Base-by-base conservation (phyloP, 2,797 vertebrate genomes). In the Pseudochirops corinnae region DNA sequence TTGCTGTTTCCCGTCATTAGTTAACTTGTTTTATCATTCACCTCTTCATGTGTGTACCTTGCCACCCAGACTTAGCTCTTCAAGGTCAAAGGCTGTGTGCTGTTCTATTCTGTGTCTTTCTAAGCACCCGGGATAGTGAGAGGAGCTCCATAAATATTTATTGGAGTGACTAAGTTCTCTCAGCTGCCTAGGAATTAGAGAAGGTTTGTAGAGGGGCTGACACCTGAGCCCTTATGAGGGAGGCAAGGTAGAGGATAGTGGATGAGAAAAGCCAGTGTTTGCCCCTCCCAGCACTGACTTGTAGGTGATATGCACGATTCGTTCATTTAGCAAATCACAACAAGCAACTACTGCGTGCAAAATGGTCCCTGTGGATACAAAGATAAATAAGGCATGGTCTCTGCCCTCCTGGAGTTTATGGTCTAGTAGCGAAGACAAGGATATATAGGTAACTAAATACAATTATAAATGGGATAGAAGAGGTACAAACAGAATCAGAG, bases 191-290 rank as follows among this genome's bases (percentile, higher is more conserved):
- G 56, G 91, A 67, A 94, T 93, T 74, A 29, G 90, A 93, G 90
- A 57, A 93, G 91, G 31, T 96, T 96, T 90, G 55, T 95, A 46
- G 90, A 90, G 92, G 62, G 92, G 53, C 1, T 31, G 56, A 39
- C 56, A 94, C 16, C 4, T 91, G 39, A 50, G 74, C 1, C 21
- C 7, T 87, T 87, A 26, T 93, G 90, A 74, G 55, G 53, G 92
- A 91, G 91, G 91, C 39, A 33, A 92, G 56, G 28, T 3, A 33
- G 56, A 91, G 31, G 57, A 33, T 50, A 74, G 3, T 39, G 67
- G 28, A 26, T 57, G 21, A 82, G 67, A 87, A 3, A 10, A 87
- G 24, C 7, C 9, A 87, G 10, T 87, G 39, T 93, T 91, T 95
- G 52, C 31, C 93, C 58, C 91, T 74, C 31, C n/a, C 13, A 56